Percentiles rank a stretch among this genome's conserved stretches.
Evolutionary conservation across 2,113 vertebrate genomes (phyloP).

Genomic region (Eidolon helvum): DNA sequence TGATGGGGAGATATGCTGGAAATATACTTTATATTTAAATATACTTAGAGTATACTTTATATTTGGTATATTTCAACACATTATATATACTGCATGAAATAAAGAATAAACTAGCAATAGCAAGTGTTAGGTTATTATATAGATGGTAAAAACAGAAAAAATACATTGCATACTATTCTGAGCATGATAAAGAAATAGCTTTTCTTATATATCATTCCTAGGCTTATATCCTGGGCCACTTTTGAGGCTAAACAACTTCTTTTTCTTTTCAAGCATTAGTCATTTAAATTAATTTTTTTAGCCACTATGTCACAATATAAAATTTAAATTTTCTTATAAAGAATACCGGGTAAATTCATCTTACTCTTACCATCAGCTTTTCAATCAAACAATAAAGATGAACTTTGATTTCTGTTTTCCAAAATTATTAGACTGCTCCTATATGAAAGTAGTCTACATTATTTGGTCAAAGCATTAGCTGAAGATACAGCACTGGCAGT

Average conservation of each 20-base stretch:
- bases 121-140: not conserved
- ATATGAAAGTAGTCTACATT: not conserved
- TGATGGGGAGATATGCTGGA: not conserved
- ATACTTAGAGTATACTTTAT: not conserved
- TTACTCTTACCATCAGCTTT: not conserved
- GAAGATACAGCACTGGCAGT: not conserved
- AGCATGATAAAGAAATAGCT: not conserved
- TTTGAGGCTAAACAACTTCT: not conserved
- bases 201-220: not conserved
- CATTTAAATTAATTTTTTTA: not conserved
- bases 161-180: not conserved
- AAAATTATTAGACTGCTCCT: not conserved
- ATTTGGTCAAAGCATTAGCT: not conserved
- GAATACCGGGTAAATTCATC: not conserved
- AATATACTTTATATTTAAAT: not conserved
- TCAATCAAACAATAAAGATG: not conserved
- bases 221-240: not conserved
- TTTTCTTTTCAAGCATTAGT: not conserved
- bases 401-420: constrained; percentile 22
- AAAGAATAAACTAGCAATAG: constrained; percentile 25
- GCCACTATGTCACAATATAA: not conserved
- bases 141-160: not conserved
- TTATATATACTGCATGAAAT: not conserved
- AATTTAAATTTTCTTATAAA: not conserved
- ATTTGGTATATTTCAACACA: not conserved